Evolutionary conservation across 2,797 vertebrate species (phyloP), one percentile per base, ranked within the genome.

Genomic region (Emydoidea blandingii): DNA sequence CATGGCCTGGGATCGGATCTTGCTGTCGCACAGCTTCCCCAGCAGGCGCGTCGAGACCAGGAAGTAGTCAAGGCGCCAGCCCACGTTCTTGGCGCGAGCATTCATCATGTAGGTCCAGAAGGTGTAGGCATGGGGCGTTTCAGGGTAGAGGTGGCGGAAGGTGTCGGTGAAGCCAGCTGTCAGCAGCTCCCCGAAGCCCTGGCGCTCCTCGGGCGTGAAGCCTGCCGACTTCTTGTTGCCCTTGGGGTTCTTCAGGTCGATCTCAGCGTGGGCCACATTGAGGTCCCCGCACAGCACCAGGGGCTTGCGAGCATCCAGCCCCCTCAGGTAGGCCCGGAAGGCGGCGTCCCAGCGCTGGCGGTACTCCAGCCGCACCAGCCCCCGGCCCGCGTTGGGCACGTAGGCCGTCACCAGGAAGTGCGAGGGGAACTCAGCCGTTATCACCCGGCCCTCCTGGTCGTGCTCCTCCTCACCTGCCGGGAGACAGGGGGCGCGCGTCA

Each of bases 71-170:
- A 99, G 99, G 81, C 99, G 98, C 99, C 99, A 99, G 79, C 99
- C 99, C 88, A 99, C 99, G 4, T 99, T 99, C 97, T 99, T 99
- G 16, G 97, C 88, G 29, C 99, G 98, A n/a, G 98, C 74, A 62
- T 99, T 99, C 99, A 99, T 99, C 99, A 99, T 99, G 97, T 99
- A 99, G 94, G 99, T 99, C 99, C 99, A 99, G 98, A 99, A 99
- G 95, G 99, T 99, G 93, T 99, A 99, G 49, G 99, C 99, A 34
- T 98, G 93, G 81, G 98, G 91, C 23, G 98, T 98, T 31, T 98
- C 97, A 0, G 99, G 99, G 96, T 99, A 99, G 7, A 99, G 98
- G 92, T 99, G 98, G 0, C 99, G 98, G 97, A 99, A 99, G 94
- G 98, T 99, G 97, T 99, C 99, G 0, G 94, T n/a, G 68, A 99